Conservation (phyloP, 2,888 invertebrate species). For the Corbicula japonica region DNA sequence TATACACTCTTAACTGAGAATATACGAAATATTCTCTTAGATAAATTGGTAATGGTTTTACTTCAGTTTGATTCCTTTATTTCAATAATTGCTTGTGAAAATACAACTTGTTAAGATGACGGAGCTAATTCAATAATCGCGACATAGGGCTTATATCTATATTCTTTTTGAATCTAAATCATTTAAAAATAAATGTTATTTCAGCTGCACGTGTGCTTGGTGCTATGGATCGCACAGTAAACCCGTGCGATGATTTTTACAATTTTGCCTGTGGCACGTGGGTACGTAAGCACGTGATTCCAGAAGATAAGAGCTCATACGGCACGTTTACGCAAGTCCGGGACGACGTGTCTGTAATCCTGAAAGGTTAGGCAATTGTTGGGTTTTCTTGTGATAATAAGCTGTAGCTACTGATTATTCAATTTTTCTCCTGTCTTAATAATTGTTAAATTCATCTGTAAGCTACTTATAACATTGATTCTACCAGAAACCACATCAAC, state of each 20-base stretch:
- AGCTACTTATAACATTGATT: too few species aligned
- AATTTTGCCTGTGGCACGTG: constrained; percentile 76
- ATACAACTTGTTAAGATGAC: neutral
- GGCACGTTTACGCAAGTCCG: constrained; percentile 58
- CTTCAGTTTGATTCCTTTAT: neutral
- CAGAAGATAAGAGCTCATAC: constrained; percentile 66
- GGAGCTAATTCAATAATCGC: neutral
- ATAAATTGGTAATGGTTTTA: neutral
- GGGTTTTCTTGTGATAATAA: too few species aligned
- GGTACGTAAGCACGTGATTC: constrained; percentile 68
- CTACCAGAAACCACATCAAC: too few species aligned
- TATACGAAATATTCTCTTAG: neutral
- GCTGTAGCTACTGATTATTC: too few species aligned
- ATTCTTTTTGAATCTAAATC: neutral
- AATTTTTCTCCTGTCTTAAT: too few species aligned
- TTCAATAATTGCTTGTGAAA: neutral
- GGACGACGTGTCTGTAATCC: constrained; percentile 62
- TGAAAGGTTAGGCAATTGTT: too few species aligned
- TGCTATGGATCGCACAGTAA: constrained; percentile 66
- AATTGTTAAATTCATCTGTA: too few species aligned
- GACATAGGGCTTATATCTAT: neutral
- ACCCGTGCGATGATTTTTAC: constrained; percentile 78
- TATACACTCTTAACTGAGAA: neutral
- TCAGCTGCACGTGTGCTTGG: constrained; percentile 66
- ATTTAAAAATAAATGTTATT: constrained; percentile 1